Percentiles rank a stretch among this genome's conserved stretches.
These are phyloP conservation scores for Caenorhabditis inopinata DNA, from an alignment of 1,140 invertebrate genomes.

Conservation along the genomic window DNA sequence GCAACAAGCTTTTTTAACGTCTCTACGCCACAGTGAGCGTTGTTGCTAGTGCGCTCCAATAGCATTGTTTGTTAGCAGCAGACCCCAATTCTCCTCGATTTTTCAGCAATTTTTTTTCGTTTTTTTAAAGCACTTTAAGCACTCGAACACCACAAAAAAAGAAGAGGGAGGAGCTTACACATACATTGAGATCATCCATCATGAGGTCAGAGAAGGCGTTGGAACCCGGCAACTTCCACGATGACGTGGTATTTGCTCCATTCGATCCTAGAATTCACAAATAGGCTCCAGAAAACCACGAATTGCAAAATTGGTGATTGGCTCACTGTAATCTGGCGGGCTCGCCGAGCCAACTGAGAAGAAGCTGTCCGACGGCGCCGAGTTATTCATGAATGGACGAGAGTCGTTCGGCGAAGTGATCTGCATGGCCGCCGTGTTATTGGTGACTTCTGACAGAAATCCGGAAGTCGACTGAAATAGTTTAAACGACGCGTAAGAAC, in stretches of 20 bases:
- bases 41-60: no score
- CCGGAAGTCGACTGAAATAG: conserved; percentile 49
- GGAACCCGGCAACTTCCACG: conserved; percentile 2
- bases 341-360: conserved; percentile 40
- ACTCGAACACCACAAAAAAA: neutral
- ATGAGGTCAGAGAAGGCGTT: conserved; percentile 48
- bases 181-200: conserved; percentile 46
- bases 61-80: no score
- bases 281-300: neutral
- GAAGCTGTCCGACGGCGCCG: conserved; percentile 43
- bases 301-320: neutral
- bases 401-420: conserved; percentile 54
- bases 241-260: neutral
- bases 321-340: conserved; percentile 47
- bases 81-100: no score
- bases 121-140: no score
- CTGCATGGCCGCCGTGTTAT: conserved; percentile 56
- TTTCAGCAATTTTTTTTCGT: no score
- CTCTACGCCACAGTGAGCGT: no score
- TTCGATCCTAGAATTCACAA: conserved; percentile 2
- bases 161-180: neutral
- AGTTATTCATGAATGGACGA: conserved; percentile 28
- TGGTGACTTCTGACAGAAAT: conserved; percentile 64
- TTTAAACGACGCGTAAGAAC: no score
- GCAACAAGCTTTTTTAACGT: no score